phyloP scores from a whole-genome alignment of 2,888 invertebrate genomes.

The Euproctis similis region DNA sequence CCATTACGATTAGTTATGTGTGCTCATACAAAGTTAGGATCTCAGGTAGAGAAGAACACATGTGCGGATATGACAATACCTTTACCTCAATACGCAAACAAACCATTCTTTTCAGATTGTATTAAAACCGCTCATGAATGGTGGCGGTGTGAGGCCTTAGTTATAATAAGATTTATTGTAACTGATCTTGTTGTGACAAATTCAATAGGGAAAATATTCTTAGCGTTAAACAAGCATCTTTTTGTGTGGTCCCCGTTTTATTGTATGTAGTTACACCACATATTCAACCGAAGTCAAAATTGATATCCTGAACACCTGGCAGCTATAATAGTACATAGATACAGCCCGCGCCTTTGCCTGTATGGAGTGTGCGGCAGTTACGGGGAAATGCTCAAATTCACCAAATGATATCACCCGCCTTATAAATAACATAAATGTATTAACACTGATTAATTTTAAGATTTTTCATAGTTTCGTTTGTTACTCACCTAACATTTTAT shows the following conservation, averaged over 20 bases:
- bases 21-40: slow-evolving; percentile 1
- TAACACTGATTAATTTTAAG: no score
- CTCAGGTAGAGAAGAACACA: slow-evolving; percentile 57
- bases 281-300: slow-evolving; percentile 53
- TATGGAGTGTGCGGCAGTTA: no score
- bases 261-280: no score
- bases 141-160: slow-evolving; percentile 44
- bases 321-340: no score
- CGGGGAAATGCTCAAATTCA: no score
- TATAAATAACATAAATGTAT: no score
- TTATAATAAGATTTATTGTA: slow-evolving; percentile 75
- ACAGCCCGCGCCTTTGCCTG: no score
- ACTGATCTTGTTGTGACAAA: slow-evolving; percentile 74
- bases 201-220: slow-evolving; percentile 57
- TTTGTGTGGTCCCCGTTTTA: slow-evolving; percentile 62
- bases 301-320: slow-evolving; percentile 54
- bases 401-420: no score
- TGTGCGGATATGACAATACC: slow-evolving; percentile 56
- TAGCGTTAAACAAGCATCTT: slow-evolving; percentile 55
- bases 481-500: no score
- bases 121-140: slow-evolving; percentile 55
- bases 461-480: no score
- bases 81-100: slow-evolving; percentile 56
- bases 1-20: no score
- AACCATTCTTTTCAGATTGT: slow-evolving; percentile 48